Conservation (phyloP, 2,888 invertebrate genomes). For the Epinotia demarniana region DNA sequence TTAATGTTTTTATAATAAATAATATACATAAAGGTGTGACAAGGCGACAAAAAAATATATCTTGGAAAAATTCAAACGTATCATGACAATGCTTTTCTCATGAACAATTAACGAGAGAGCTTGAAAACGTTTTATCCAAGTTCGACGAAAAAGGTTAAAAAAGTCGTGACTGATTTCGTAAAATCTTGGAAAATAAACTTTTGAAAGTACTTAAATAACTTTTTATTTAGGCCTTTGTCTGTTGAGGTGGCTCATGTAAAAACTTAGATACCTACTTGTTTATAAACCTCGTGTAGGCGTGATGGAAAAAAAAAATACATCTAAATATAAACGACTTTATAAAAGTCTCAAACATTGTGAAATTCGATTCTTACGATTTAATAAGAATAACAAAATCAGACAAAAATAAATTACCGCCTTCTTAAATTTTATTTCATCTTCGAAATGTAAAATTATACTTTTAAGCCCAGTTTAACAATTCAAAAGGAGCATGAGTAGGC, state of each 20-base stretch:
- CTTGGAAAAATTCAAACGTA: no score
- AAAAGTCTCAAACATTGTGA: background rate
- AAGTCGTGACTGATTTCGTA: no score
- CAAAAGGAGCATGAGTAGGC: background rate
- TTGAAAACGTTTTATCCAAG: no score
- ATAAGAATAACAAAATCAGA: background rate
- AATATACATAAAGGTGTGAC: no score
- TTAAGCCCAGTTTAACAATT: background rate
- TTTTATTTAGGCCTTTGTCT: no score
- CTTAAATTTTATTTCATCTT: background rate
- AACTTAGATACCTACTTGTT: background rate
- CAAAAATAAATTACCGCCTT: background rate
- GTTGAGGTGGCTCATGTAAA: background rate
- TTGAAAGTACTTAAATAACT: background rate
- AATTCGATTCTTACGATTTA: background rate
- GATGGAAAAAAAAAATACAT: background rate
- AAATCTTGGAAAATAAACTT: background rate
- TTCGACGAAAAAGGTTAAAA: no score
- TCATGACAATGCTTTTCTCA: no score
- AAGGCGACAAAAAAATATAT: no score
- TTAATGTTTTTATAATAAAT: no score
- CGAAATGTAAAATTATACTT: background rate
- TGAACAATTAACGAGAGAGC: no score
- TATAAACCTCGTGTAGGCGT: background rate
- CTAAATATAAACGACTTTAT: constrained; percentile 10